Percentiles rank a stretch among this genome's conserved stretches.
phyloP scores from a whole-genome alignment of 2,888 invertebrate species.

The Ophion slaviceki region DNA sequence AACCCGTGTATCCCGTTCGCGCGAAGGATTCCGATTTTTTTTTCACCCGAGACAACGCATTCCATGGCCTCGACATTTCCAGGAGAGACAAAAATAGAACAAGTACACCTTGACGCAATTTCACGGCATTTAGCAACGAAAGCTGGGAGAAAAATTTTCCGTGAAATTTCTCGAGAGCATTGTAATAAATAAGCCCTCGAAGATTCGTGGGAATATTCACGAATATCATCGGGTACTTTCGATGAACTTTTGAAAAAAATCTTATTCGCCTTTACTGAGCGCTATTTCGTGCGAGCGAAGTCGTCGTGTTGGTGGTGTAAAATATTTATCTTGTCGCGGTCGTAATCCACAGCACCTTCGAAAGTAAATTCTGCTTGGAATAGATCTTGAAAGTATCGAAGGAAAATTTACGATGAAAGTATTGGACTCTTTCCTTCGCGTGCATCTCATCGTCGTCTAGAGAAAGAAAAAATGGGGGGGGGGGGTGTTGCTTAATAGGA shows the following conservation, averaged over 20 bases:
- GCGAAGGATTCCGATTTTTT: too few species aligned
- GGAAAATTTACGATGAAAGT: not conserved
- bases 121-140: too few species aligned
- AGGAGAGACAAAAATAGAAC: too few species aligned
- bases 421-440: not conserved
- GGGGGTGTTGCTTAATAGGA: conserved; percentile 45
- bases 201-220: not conserved
- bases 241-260: not conserved
- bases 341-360: not conserved
- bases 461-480: not conserved
- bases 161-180: too few species aligned
- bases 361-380: not conserved
- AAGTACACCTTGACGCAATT: too few species aligned
- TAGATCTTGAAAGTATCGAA: not conserved
- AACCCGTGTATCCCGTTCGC: too few species aligned
- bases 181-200: not conserved
- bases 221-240: not conserved
- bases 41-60: too few species aligned
- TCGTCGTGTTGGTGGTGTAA: not conserved
- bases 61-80: too few species aligned
- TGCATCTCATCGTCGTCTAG: not conserved
- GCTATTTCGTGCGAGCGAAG: not conserved
- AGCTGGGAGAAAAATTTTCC: too few species aligned
- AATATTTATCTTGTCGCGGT: not conserved
- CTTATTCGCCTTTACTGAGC: not conserved